Conservation (phyloP, 2,797 vertebrate genomes). For the Phaenicophaeus curvirostris region DNA sequence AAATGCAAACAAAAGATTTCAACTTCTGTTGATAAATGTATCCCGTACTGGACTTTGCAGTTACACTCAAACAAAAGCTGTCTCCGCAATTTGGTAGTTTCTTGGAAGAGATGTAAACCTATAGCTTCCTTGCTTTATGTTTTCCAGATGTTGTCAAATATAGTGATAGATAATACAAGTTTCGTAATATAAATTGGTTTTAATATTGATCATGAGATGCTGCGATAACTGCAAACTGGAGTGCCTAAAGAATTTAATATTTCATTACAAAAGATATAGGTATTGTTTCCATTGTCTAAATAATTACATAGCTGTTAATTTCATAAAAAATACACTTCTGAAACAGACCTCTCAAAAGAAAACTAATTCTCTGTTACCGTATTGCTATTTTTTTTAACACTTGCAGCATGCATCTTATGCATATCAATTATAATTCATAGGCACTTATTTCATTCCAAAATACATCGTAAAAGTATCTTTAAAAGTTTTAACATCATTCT, state of each 20-base stretch:
- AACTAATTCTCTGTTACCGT: not conserved
- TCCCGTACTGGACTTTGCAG: not conserved
- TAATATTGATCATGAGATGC: not conserved
- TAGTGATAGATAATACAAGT: not conserved
- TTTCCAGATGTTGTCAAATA: not conserved
- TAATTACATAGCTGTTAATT: not conserved
- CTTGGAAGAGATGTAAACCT: not conserved
- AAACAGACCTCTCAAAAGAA: not conserved
- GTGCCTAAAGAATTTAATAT: not conserved
- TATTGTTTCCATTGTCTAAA: slow-evolving; percentile 3
- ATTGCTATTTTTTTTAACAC: not conserved
- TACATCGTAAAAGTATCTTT: not conserved
- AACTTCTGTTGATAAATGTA: not conserved
- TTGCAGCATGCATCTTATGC: not conserved
- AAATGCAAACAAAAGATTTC: not conserved
- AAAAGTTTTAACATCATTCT: slow-evolving; percentile 13
- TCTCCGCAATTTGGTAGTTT: not conserved
- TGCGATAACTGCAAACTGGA: not conserved
- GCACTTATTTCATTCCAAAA: not conserved
- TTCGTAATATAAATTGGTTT: not conserved
- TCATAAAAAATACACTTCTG: not conserved
- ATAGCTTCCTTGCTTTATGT: not conserved
- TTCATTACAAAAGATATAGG: not conserved
- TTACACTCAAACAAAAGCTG: not conserved
- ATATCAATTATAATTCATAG: not conserved